A percentile compares a stretch with the other conserved stretches of the same genome.
Evolutionary conservation across 2,797 vertebrate species (phyloP).

Genomic region (Ctenochaetus hawaiiensis): DNA sequence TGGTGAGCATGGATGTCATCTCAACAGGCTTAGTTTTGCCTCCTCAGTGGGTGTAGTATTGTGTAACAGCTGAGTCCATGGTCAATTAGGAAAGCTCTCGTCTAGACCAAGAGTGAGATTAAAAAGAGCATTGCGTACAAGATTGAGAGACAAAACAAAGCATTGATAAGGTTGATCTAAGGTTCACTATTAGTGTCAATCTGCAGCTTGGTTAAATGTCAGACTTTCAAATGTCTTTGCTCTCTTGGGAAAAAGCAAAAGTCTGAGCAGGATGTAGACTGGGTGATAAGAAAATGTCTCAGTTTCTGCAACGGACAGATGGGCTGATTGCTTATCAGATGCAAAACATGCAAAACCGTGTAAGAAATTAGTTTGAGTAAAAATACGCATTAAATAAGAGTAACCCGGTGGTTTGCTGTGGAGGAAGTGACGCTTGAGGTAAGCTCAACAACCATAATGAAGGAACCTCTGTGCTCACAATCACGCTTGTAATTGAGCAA

Average conservation of each 20-base stretch:
- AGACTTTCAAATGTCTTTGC: slow-evolving; percentile 9
- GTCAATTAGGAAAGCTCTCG: slow-evolving; percentile 49
- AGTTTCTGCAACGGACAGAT: slow-evolving; percentile 23
- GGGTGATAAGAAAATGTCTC: slow-evolving; percentile 40
- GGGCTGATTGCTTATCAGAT: slow-evolving; percentile 24
- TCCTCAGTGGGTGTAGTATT: slow-evolving; percentile 40
- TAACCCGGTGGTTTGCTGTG: slow-evolving; percentile 6
- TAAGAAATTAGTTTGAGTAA: slow-evolving; percentile 18
- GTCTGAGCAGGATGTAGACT: slow-evolving; percentile 23
- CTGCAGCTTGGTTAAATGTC: slow-evolving; percentile 8
- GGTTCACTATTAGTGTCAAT: slow-evolving; percentile 1
- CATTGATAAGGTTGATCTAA: background rate
- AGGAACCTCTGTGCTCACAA: slow-evolving; percentile 3
- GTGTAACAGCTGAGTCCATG: slow-evolving; percentile 45
- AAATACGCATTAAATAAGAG: background rate
- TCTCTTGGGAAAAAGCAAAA: slow-evolving; percentile 14
- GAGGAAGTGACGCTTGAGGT: slow-evolving; percentile 40
- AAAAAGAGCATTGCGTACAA: slow-evolving; percentile 16
- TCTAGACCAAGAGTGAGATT: slow-evolving; percentile 59
- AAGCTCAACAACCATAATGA: slow-evolving; percentile 42
- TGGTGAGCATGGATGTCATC: slow-evolving; percentile 12
- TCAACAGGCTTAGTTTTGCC: slow-evolving; percentile 37
- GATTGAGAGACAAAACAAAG: slow-evolving; percentile 16
- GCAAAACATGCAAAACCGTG: slow-evolving; percentile 12
- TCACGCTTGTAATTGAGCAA: slow-evolving; percentile 37